phyloP scores from a whole-genome alignment of 2,888 invertebrate genomes.

The Melipona bicolor region DNA sequence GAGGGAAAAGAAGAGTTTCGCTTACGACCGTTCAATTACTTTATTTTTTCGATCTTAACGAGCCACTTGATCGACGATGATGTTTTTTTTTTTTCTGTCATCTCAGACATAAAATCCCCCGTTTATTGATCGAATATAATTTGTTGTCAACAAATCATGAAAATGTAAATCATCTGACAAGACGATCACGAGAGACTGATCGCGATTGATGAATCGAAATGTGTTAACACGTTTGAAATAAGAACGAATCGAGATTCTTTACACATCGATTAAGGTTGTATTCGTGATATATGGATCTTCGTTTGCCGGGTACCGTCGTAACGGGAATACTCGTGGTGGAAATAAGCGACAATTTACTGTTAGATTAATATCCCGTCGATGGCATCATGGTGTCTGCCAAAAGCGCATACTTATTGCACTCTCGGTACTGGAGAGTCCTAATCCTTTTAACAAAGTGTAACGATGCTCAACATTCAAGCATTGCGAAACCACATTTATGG shows the following conservation, averaged over 20 bases:
- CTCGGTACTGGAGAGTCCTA: conserved; percentile 75
- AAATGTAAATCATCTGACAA: conserved; percentile 17
- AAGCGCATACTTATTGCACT: conserved; percentile 59
- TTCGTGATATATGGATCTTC: conserved; percentile 6
- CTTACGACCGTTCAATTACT: background rate
- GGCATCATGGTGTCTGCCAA: conserved; percentile 77
- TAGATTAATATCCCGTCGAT: conserved; percentile 79
- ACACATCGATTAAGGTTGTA: conserved; percentile 1
- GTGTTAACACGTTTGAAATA: background rate
- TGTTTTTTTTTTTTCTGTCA: conserved; percentile 27
- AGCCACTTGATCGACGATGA: conserved; percentile 28
- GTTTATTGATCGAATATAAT: conserved; percentile 8
- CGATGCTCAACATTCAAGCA: conserved; percentile 47
- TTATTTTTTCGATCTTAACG: conserved; percentile 32
- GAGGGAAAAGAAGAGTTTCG: background rate
- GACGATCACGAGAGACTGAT: background rate
- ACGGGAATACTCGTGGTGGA: background rate
- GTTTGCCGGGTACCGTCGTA: background rate
- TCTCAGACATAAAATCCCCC: background rate
- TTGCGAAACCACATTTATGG: conserved; percentile 26
- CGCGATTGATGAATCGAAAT: conserved; percentile 1
- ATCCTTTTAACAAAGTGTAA: conserved; percentile 28
- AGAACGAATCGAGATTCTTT: conserved; percentile 16
- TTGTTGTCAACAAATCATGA: conserved; percentile 6
- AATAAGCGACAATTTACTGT: conserved; percentile 70